Conservation (phyloP, 2,888 invertebrate species). For the Tetragonisca angustula region DNA sequence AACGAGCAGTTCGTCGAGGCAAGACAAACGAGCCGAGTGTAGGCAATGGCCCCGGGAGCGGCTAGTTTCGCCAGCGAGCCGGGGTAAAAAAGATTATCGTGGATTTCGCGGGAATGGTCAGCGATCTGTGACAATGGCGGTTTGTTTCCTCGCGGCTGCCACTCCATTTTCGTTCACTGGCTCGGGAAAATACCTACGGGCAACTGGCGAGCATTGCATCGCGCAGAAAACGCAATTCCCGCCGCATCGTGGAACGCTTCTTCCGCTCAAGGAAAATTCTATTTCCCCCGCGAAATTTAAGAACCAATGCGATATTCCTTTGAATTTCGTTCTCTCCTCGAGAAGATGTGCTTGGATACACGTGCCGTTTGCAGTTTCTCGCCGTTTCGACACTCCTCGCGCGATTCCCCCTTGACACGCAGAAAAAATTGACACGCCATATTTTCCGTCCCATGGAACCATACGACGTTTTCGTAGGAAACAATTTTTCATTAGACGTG, state of each 20-base stretch:
- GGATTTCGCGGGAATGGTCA: conserved; percentile 52
- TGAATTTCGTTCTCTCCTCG: not conserved
- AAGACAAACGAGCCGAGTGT: conserved; percentile 58
- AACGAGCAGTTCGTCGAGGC: conserved; percentile 31
- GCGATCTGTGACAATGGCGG: conserved; percentile 53
- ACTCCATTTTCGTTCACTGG: conserved; percentile 29
- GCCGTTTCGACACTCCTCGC: too few species aligned
- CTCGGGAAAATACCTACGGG: conserved; percentile 1
- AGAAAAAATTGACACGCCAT: too few species aligned
- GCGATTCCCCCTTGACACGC: too few species aligned
- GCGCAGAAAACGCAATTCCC: not conserved
- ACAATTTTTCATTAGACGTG: too few species aligned
- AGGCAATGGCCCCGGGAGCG: conserved; percentile 35
- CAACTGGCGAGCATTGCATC: not conserved
- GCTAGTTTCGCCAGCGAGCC: conserved; percentile 26
- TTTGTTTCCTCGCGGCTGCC: conserved; percentile 25
- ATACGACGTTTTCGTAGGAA: too few species aligned
- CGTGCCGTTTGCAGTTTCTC: too few species aligned
- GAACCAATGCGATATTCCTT: not conserved
- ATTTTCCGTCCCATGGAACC: too few species aligned
- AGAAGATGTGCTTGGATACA: not conserved
- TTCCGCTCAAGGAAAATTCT: not conserved
- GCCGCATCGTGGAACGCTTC: not conserved
- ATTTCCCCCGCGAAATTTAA: not conserved
- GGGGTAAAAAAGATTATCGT: conserved; percentile 64